phyloP scores from a whole-genome alignment of 2,888 invertebrate species.

The Tetrapedia diversipes region DNA sequence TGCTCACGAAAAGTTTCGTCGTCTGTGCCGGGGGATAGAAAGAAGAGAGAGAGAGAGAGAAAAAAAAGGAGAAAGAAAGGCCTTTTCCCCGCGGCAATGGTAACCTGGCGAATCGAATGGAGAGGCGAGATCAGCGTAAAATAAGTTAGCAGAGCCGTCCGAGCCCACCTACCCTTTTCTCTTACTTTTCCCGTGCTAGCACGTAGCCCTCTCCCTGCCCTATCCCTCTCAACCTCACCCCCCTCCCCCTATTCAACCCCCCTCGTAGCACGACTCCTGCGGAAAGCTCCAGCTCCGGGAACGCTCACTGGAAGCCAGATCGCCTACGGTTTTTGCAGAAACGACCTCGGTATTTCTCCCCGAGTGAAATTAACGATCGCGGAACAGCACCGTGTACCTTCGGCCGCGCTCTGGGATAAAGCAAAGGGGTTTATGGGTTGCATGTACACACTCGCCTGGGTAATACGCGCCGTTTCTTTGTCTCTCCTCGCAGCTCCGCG shows the following conservation, averaged over 20 bases:
- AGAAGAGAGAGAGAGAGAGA: conserved; percentile 5
- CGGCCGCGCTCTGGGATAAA: conserved; percentile 72
- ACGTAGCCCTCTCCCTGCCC: conserved; percentile 15
- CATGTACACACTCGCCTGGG: conserved; percentile 66
- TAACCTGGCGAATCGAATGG: conserved; percentile 68
- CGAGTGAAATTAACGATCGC: conserved; percentile 78
- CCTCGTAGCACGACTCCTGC: conserved; percentile 38
- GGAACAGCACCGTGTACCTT: conserved; percentile 73
- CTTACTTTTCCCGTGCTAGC: conserved; percentile 33
- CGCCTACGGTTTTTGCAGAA: conserved; percentile 72
- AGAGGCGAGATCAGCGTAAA: conserved; percentile 72
- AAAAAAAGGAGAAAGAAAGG: conserved; percentile 37
- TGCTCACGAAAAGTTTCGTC: conserved; percentile 55
- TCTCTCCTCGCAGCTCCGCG: conserved; percentile 29
- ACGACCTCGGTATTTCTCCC: conserved; percentile 77
- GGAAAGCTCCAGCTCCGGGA: conserved; percentile 68
- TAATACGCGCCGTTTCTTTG: conserved; percentile 60
- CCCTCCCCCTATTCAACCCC: background rate
- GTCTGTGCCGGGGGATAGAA: conserved; percentile 47
- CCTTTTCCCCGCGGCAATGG: conserved; percentile 57
- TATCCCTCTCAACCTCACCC: no score
- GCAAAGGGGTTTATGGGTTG: conserved; percentile 73
- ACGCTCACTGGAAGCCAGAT: conserved; percentile 71
- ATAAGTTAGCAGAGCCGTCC: conserved; percentile 71
- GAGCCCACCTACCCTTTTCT: conserved; percentile 37